Percentiles rank a stretch among this genome's conserved stretches.
These are phyloP conservation scores for Mesorhabditis belari DNA, from an alignment of 2,888 invertebrate genomes.

Conservation along the genomic window DNA sequence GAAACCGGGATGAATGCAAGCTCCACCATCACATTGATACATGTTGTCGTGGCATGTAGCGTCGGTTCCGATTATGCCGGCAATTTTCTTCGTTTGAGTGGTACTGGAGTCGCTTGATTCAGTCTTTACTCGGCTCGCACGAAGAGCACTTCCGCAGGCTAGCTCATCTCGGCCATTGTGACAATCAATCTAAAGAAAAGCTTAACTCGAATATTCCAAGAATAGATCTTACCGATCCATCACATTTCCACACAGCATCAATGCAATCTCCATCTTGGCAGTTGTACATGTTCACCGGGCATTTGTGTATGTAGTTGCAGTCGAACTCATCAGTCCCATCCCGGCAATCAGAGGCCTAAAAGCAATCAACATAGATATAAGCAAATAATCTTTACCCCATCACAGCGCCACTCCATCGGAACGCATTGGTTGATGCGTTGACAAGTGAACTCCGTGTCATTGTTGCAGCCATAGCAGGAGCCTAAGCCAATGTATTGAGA, in stretches of 20 bases:
- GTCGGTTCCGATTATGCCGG: no score
- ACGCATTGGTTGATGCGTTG: conserved; percentile 15
- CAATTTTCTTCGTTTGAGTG: no score
- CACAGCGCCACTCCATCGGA: conserved; percentile 32
- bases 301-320: conserved; percentile 23
- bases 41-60: no score
- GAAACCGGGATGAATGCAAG: conserved; percentile 6
- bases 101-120: no score
- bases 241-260: not conserved
- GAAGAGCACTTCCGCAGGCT: no score
- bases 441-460: conserved; percentile 13
- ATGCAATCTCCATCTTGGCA: not conserved
- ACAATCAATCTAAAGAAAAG: not conserved
- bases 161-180: not conserved
- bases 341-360: not conserved
- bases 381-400: conserved; percentile 6
- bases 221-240: not conserved
- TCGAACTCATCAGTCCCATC: conserved; percentile 14
- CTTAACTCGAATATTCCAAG: not conserved
- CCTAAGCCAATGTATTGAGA: no score
- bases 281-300: not conserved
- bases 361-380: not conserved
- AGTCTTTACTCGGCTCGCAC: no score
- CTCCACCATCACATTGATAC: conserved; percentile 5
- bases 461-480: no score